Conservation (phyloP, 2,888 invertebrate genomes). For the Tuta absoluta region DNA sequence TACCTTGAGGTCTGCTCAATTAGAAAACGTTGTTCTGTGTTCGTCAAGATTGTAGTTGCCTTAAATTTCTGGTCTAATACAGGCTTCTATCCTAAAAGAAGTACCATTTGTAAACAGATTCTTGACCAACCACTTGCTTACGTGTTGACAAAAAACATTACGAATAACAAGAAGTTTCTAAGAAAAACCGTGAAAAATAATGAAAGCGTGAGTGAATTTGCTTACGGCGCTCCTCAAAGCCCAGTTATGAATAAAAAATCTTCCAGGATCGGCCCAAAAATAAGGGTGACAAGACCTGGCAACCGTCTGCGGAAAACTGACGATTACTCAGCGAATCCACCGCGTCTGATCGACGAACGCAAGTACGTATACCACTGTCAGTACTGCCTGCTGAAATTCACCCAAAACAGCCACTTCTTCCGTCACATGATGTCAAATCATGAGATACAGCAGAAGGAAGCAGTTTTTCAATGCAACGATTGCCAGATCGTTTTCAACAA, state of each 20-base stretch:
- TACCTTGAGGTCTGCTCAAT: not conserved
- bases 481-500: conserved; percentile 68
- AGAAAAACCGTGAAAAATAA: conserved; percentile 25
- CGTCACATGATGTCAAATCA: conserved; percentile 75
- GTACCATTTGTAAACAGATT: not conserved
- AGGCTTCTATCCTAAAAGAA: not conserved
- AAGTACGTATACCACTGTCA: conserved; percentile 69
- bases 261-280: conserved; percentile 63
- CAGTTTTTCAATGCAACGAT: conserved; percentile 68
- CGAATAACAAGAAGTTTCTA: not conserved
- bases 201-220: conserved; percentile 33
- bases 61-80: not conserved
- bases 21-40: conserved; percentile 2
- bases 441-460: conserved; percentile 62
- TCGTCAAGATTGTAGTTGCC: not conserved
- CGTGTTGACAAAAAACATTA: conserved; percentile 43
- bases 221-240: conserved; percentile 32
- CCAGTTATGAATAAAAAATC: conserved; percentile 72
- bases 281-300: conserved; percentile 63
- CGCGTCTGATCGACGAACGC: conserved; percentile 48
- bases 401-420: conserved; percentile 72
- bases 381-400: conserved; percentile 68
- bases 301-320: conserved; percentile 53
- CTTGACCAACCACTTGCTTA: conserved; percentile 39
- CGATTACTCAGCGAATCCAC: conserved; percentile 38